These are phyloP conservation scores for Andrena hattorfiana DNA, from an alignment of 2,888 invertebrate species.

Conservation along the genomic window DNA sequence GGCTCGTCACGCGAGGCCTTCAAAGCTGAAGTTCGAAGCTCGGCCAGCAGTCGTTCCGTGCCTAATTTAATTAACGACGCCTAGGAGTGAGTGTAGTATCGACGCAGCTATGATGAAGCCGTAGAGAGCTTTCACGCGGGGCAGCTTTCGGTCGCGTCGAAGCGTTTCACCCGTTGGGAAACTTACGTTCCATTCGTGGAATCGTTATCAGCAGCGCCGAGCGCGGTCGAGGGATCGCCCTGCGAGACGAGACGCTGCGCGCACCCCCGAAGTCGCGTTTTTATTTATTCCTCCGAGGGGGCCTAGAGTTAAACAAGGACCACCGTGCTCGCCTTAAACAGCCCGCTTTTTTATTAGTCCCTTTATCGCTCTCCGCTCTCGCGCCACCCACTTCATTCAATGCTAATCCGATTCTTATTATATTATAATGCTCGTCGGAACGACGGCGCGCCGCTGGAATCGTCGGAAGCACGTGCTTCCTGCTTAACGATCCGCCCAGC, in stretches of 20 bases:
- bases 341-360: slow-evolving; percentile 50
- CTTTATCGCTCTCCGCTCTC: slow-evolving; percentile 64
- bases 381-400: slow-evolving; percentile 84
- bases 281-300: slow-evolving; percentile 5
- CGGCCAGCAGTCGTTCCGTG: slow-evolving; percentile 50
- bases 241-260: not conserved
- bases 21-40: slow-evolving; percentile 56
- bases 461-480: slow-evolving; percentile 74
- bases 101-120: slow-evolving; percentile 63
- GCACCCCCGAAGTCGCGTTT: slow-evolving; percentile 13
- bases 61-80: slow-evolving; percentile 72
- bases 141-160: slow-evolving; percentile 30
- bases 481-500: slow-evolving; percentile 48
- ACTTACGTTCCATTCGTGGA: not conserved
- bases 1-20: slow-evolving; percentile 48
- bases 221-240: not conserved
- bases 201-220: not conserved
- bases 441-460: slow-evolving; percentile 69
- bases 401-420: slow-evolving; percentile 85
- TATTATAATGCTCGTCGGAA: slow-evolving; percentile 82
- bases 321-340: slow-evolving; percentile 67
- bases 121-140: slow-evolving; percentile 52
- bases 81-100: slow-evolving; percentile 52
- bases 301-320: slow-evolving; percentile 64
- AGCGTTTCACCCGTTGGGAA: not conserved